Evolutionary conservation across 2,113 vertebrate species (phyloP).

Genomic region (Baryphthengus martii): DNA sequence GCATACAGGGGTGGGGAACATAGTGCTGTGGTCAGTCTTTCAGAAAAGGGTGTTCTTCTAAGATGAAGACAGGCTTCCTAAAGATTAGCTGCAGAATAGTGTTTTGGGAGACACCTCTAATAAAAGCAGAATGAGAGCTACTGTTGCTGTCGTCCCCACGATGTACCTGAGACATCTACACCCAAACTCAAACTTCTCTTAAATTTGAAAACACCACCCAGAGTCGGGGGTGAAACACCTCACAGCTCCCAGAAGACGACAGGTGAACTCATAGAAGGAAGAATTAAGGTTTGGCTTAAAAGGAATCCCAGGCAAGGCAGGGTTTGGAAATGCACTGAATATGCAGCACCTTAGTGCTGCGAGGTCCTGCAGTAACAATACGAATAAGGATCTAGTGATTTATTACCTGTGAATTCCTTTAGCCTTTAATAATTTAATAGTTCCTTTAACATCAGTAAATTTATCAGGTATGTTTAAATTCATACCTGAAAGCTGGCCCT

Average conservation of each 20-base stretch:
- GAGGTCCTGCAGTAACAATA: not conserved
- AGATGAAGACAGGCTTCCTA: not conserved
- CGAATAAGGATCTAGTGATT: not conserved
- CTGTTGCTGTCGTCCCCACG: not conserved
- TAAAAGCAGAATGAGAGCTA: not conserved
- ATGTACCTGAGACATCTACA: not conserved
- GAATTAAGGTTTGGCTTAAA: not conserved
- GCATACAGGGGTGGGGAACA: not conserved
- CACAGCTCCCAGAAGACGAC: not conserved
- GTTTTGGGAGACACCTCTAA: not conserved
- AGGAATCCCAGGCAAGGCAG: not conserved
- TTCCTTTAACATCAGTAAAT: too few relatives aligned
- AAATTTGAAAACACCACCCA: not conserved
- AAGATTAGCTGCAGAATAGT: not conserved
- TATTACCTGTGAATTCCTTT: not conserved
- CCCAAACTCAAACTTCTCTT: not conserved
- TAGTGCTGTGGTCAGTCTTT: not conserved
- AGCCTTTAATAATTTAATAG: too few relatives aligned
- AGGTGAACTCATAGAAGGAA: not conserved
- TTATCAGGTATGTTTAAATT: not conserved
- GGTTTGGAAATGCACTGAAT: not conserved
- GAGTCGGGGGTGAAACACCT: not conserved
- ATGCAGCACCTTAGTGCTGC: not conserved
- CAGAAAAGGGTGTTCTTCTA: not conserved
- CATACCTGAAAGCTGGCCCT: not conserved